Evolutionary conservation across 2,888 invertebrate genomes (phyloP).

Genomic region (Oxyteleia sp.): DNA sequence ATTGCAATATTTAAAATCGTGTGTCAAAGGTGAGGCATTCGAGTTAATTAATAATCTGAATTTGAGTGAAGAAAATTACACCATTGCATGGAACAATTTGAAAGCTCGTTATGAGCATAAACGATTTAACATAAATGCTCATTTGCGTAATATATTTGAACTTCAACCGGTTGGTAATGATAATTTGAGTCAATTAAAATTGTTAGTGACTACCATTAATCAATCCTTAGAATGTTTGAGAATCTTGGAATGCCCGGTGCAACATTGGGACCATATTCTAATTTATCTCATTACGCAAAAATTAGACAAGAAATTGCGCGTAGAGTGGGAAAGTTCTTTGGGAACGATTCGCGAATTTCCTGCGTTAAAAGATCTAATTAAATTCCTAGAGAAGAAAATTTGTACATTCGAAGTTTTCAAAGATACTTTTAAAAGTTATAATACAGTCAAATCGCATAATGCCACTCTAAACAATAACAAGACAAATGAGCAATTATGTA

Average conservation of each 20-base stretch:
- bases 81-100: background rate
- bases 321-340: background rate
- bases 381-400: constrained; percentile 12
- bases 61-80: background rate
- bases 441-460: no score
- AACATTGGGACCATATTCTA: constrained; percentile 13
- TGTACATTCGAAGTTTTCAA: background rate
- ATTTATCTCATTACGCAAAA: constrained; percentile 3
- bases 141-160: background rate
- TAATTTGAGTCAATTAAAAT: background rate
- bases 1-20: constrained; percentile 12
- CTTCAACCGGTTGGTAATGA: background rate
- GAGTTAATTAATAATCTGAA: background rate
- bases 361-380: background rate
- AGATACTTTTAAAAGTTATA: background rate
- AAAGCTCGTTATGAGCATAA: background rate
- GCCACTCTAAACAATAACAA: no score
- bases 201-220: background rate
- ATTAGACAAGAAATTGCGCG: background rate
- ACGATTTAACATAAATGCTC: constrained; percentile 1
- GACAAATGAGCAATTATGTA: no score
- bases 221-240: background rate
- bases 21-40: background rate
- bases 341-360: background rate
- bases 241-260: constrained; percentile 6